Conservation (phyloP, 2,888 invertebrate genomes). For the Aphodius sticticus region DNA sequence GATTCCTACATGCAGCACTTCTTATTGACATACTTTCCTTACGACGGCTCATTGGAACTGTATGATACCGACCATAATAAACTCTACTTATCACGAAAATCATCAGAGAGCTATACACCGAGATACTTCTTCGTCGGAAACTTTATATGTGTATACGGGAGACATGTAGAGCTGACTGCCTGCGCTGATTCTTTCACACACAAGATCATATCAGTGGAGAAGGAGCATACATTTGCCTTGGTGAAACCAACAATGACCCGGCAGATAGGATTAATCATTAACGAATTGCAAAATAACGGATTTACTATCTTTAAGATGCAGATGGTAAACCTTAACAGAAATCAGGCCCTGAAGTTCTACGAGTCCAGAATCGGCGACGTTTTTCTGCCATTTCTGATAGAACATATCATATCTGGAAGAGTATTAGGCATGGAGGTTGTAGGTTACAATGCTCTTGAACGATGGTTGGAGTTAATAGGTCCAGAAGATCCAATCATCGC, state of each 20-base stretch:
- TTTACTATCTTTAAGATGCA: conserved; percentile 72
- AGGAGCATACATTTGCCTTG: conserved; percentile 78
- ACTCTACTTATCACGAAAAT: conserved; percentile 68
- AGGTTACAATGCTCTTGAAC: conserved; percentile 71
- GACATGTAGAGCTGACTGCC: conserved; percentile 75
- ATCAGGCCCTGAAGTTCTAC: conserved; percentile 73
- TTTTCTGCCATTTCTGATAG: conserved; percentile 70
- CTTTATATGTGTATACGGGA: conserved; percentile 75
- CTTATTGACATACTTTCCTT: conserved; percentile 77
- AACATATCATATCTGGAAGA: conserved; percentile 72
- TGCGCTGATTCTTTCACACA: conserved; percentile 76
- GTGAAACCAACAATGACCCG: conserved; percentile 77
- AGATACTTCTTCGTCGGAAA: conserved; percentile 79
- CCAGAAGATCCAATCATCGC: conserved; percentile 69
- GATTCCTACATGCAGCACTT: conserved; percentile 78
- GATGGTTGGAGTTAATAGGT: conserved; percentile 69
- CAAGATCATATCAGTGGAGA: conserved; percentile 67
- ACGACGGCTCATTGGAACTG: conserved; percentile 82
- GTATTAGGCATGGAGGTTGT: conserved; percentile 78
- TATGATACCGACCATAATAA: conserved; percentile 54
- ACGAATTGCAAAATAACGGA: conserved; percentile 68
- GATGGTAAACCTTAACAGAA: conserved; percentile 72
- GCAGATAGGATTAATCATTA: conserved; percentile 78
- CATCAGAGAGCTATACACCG: conserved; percentile 70
- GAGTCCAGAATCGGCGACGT: conserved; percentile 65